Evolutionary conservation across 2,797 vertebrate genomes (phyloP), one percentile per base, ranked within the genome.

Genomic region (Platalea minor): DNA sequence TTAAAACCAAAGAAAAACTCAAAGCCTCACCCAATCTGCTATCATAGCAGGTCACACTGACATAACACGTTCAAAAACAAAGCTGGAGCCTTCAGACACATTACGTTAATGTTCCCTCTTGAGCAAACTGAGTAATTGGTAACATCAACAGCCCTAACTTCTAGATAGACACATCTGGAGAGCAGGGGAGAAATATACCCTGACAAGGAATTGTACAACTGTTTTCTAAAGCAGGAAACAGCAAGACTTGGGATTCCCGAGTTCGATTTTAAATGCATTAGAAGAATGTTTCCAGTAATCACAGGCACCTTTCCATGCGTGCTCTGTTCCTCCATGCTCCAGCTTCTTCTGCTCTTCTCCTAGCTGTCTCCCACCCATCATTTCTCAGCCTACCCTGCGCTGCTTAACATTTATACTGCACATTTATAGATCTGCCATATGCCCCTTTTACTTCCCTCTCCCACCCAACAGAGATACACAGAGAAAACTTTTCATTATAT

Each of bases 11-110:
- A 87, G 5, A 19, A 79, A 86, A 84, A 75, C 50, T 59, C 43
- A 63, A 65, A 95, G 76, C 53, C 59, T 76, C 65, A 57, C 39
- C 43, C 88, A 46, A 31, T 85, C 51, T 82, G 72, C 87, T 91
- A 59, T 85, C 67, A 43, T 26, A 89, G 53, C 78, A 77, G 92
- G 93, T 96, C 96, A 95, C 21, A 54, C n/a, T 91, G 95, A 96
- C 93, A 92, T 56, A 85, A 74, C 70, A 59, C 0, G 0, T 56
- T 91, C 54, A 70, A 51, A 84, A 67, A 70, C 41, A 84, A 93
- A 91, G 63, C 70, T 94, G 81, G 43, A 90, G 74, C 54, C 50
- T 67, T 86, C 73, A 81, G 67, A 82, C 56, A 72, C 69, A 86
- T 46, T 81, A 51, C 20, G 2, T 65, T 88, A 69, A 43, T 24